Percentiles rank a stretch among this genome's conserved stretches.
These are phyloP conservation scores for Pediacus dermestoides DNA, from an alignment of 2,888 invertebrate species.

Conservation along the genomic window DNA sequence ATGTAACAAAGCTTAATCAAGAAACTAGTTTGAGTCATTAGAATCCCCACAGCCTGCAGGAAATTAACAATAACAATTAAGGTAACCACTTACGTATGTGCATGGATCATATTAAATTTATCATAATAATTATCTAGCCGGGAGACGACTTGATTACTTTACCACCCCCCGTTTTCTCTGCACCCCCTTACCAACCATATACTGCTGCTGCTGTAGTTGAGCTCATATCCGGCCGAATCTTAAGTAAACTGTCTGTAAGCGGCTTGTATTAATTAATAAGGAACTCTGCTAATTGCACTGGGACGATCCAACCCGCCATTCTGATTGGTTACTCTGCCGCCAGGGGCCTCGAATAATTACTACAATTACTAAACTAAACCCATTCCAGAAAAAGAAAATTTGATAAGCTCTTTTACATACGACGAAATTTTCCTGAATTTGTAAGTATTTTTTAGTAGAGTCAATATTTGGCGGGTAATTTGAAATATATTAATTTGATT, in stretches of 20 bases:
- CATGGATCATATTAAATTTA: conserved; percentile 49
- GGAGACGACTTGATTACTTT: conserved; percentile 42
- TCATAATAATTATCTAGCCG: conserved; percentile 48
- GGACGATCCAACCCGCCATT: conserved; percentile 41
- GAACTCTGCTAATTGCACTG: conserved; percentile 50
- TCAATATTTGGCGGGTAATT: too few species aligned
- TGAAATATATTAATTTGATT: too few species aligned
- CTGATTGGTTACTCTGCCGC: conserved; percentile 38
- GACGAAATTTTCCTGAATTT: too few species aligned
- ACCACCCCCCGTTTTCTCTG: conserved; percentile 21
- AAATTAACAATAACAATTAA: conserved; percentile 50
- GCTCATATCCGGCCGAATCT: conserved; percentile 47
- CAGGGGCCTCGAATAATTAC: conserved; percentile 39
- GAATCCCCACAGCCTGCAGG: too few species aligned
- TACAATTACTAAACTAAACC: conserved; percentile 32
- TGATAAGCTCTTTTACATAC: too few species aligned
- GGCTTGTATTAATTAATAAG: conserved; percentile 52
- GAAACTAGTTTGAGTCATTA: too few species aligned
- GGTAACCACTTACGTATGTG: conserved; percentile 45
- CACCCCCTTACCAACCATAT: too few species aligned
- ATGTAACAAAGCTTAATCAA: too few species aligned
- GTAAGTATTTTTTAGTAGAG: too few species aligned
- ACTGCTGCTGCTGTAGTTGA: too few species aligned
- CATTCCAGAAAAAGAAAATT: conserved; percentile 19
- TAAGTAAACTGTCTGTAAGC: conserved; percentile 50